Evolutionary conservation across 2,797 vertebrate genomes (phyloP).

Genomic region (Hydrocynus forskahlii): DNA sequence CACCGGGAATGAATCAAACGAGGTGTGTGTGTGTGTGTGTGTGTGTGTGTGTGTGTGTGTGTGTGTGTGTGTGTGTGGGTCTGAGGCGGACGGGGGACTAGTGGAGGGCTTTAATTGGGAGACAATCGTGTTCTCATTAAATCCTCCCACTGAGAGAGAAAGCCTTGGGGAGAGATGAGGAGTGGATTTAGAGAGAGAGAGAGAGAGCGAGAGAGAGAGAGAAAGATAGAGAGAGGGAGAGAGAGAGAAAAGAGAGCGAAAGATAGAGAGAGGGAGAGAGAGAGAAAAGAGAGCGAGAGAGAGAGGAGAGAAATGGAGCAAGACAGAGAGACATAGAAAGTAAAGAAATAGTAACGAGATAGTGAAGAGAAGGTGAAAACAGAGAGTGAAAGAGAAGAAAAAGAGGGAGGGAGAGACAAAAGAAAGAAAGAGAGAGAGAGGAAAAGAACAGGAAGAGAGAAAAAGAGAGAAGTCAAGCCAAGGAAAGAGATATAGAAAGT

Average conservation of each 20-base stretch:
- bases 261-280: neutral
- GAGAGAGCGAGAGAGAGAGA: too few relatives aligned
- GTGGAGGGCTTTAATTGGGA: slow-evolving; percentile 24
- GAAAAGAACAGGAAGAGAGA: neutral
- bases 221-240: too few relatives aligned
- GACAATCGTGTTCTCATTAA: slow-evolving; percentile 8
- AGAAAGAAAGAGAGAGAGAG: neutral
- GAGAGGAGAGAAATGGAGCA: neutral
- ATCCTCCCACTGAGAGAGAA: neutral
- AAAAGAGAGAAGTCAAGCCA: too few relatives aligned
- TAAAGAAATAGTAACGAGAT: neutral
- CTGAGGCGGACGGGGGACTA: neutral
- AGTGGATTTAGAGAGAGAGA: neutral
- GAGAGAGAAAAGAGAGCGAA: too few relatives aligned
- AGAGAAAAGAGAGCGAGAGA: neutral
- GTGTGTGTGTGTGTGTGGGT: too few relatives aligned
- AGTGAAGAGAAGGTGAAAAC: neutral
- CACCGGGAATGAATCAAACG: neutral
- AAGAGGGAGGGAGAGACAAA: neutral
- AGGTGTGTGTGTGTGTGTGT: slow-evolving; percentile 9
- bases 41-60: slow-evolving; percentile 34
- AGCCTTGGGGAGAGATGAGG: neutral
- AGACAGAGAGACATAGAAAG: neutral
- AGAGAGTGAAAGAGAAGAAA: neutral
- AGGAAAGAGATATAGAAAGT: neutral